phyloP scores from a whole-genome alignment of 2,113 vertebrate species.

The Oceanodroma tethys region DNA sequence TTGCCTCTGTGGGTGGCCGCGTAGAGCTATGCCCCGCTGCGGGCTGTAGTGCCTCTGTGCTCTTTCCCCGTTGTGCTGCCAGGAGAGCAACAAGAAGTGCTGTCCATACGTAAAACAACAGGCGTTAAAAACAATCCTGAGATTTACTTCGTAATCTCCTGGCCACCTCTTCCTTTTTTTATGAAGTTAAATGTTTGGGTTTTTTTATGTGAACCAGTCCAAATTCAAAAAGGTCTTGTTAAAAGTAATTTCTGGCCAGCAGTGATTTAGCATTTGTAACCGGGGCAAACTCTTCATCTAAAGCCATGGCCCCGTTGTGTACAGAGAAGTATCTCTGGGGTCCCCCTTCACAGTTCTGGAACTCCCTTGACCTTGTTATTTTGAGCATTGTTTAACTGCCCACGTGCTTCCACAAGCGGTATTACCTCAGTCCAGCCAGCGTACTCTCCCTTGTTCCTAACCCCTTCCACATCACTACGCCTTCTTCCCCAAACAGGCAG shows the following conservation, averaged over 20 bases:
- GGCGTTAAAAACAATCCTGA: neutral
- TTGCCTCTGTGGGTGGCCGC: rapidly evolving
- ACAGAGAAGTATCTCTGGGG: no score
- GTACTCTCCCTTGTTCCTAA: rapidly evolving
- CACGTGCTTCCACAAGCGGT: rapidly evolving
- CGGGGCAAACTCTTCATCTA: neutral
- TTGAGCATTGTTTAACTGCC: neutral
- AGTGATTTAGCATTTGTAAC: neutral
- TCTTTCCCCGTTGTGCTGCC: neutral
- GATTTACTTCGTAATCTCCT: neutral
- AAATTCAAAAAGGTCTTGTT: neutral
- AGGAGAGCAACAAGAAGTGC: rapidly evolving
- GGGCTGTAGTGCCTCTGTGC: rapidly evolving
- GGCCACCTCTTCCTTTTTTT: neutral
- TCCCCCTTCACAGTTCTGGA: neutral
- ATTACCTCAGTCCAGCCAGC: rapidly evolving
- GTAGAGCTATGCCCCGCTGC: rapidly evolving
- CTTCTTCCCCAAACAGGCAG: rapidly evolving
- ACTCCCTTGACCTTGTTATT: neutral
- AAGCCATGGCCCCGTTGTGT: neutral
- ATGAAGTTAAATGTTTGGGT: neutral
- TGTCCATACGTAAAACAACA: rapidly evolving
- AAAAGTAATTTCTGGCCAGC: neutral
- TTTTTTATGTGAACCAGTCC: neutral
- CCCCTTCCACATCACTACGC: rapidly evolving